Percentiles rank a stretch among this genome's conserved stretches.
These are phyloP conservation scores for Anolis apletophallus DNA, from an alignment of 2,797 vertebrate genomes.

Conservation along the genomic window DNA sequence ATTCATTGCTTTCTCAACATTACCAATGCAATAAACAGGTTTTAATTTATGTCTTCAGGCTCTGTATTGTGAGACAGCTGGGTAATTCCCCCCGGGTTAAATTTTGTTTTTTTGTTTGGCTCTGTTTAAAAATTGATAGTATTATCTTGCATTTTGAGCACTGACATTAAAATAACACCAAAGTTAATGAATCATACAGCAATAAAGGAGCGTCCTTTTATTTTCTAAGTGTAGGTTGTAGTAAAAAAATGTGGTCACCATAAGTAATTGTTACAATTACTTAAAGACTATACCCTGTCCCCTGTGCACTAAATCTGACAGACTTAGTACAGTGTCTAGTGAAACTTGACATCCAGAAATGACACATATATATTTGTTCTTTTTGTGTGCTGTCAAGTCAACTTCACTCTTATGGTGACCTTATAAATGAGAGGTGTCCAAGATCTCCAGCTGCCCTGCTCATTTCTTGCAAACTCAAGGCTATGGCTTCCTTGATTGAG, in stretches of 20 bases:
- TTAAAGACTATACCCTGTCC: neutral
- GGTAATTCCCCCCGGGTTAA: neutral
- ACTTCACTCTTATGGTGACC: too few species aligned
- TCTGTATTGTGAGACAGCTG: constrained; percentile 4
- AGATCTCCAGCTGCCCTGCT: too few species aligned
- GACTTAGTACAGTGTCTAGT: neutral
- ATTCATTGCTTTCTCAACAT: neutral
- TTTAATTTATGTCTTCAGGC: neutral
- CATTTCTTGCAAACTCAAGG: too few species aligned
- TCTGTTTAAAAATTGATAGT: neutral
- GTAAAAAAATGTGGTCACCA: neutral
- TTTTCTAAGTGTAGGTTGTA: neutral
- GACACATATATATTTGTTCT: neutral
- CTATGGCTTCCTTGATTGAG: too few species aligned
- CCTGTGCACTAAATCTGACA: neutral
- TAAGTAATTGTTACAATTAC: neutral
- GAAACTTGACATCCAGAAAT: neutral
- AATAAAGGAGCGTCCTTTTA: neutral
- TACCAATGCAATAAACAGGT: neutral
- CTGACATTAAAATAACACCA: neutral
- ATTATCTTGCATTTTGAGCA: neutral
- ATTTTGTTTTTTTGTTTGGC: neutral
- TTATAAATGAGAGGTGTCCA: too few species aligned
- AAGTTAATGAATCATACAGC: constrained; percentile 4
- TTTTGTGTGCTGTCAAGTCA: too few species aligned